phyloP scores from a whole-genome alignment of 2,113 vertebrate genomes.

The Morphnarchus princeps region DNA sequence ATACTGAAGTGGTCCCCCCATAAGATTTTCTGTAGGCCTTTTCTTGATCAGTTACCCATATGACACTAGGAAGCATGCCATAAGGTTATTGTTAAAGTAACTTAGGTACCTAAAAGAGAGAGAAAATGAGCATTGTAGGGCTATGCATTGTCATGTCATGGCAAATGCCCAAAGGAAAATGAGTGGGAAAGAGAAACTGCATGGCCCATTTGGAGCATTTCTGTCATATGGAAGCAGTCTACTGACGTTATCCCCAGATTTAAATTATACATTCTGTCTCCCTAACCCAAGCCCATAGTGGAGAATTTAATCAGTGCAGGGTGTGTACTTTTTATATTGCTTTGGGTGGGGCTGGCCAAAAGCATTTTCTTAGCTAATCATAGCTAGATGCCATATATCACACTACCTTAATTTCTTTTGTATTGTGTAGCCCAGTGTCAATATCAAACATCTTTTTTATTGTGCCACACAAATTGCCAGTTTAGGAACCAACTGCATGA shows the following conservation, averaged over 20 bases:
- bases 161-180: background rate
- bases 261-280: background rate
- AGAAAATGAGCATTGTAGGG: background rate
- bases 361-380: background rate
- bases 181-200: background rate
- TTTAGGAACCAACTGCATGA: background rate
- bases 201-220: background rate
- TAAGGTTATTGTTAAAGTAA: background rate
- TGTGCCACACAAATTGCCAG: background rate
- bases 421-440: background rate
- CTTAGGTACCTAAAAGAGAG: background rate
- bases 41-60: background rate
- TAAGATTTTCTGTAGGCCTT: background rate
- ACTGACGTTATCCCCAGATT: background rate
- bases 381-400: background rate
- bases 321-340: background rate
- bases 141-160: background rate
- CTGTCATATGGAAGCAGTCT: background rate
- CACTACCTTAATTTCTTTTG: background rate
- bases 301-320: slow-evolving; percentile 9
- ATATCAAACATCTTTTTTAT: background rate
- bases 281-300: background rate
- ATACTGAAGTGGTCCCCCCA: background rate
- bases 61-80: background rate
- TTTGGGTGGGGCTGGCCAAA: background rate